Conservation (phyloP, 2,888 invertebrate genomes). For the Agrotis segetum region DNA sequence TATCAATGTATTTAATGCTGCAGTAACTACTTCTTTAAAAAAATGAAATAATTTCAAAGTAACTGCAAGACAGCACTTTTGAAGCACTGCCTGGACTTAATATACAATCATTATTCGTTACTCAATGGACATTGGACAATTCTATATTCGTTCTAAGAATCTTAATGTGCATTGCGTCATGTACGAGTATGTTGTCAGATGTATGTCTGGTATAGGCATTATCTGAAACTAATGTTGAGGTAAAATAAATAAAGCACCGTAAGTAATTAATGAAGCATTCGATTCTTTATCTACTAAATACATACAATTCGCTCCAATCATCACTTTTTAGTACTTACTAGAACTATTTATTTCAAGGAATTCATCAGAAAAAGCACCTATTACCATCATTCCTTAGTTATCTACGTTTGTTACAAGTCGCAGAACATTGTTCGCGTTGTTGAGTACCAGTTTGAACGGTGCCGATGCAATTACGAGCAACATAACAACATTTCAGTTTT, state of each 20-base stretch:
- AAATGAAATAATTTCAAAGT: not conserved
- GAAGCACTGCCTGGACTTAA: too few species aligned
- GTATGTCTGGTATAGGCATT: not conserved
- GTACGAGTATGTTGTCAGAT: not conserved
- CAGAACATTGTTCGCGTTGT: not conserved
- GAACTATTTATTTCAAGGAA: not conserved
- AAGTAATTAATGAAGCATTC: constrained; percentile 12
- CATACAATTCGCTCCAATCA: not conserved
- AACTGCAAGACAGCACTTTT: too few species aligned
- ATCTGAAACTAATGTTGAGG: not conserved
- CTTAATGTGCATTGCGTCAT: not conserved
- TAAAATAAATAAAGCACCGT: not conserved
- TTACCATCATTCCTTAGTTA: not conserved
- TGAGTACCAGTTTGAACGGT: not conserved
- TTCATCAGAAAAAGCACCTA: not conserved
- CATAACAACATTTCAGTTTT: constrained; percentile 17
- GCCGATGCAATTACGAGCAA: not conserved
- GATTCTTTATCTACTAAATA: not conserved
- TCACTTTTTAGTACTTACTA: constrained; percentile 2
- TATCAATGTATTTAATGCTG: not conserved
- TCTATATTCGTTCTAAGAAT: not conserved
- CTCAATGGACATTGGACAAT: not conserved
- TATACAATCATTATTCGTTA: not conserved
- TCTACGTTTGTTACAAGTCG: not conserved
- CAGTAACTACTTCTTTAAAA: not conserved